phyloP scores from a whole-genome alignment of 2,888 invertebrate species.

The Charanyca ferruginea region DNA sequence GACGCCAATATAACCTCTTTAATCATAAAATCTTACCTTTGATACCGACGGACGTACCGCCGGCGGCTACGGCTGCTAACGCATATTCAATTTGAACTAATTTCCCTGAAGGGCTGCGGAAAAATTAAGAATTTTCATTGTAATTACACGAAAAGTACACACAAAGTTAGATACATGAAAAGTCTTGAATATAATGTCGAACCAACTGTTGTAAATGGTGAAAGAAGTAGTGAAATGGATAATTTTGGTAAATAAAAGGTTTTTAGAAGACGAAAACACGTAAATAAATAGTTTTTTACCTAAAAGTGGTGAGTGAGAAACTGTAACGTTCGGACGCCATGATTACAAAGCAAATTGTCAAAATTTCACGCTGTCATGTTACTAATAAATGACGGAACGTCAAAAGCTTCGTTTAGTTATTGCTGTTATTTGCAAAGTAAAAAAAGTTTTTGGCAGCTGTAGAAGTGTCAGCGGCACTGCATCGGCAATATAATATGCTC shows the following conservation, averaged over 20 bases:
- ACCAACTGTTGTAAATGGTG: background rate
- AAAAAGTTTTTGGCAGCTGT: no score
- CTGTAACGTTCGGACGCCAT: constrained; percentile 99
- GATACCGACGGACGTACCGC: constrained; percentile 99
- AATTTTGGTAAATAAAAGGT: background rate
- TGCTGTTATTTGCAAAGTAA: background rate
- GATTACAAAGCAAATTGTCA: constrained; percentile 92
- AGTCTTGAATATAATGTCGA: constrained; percentile 19
- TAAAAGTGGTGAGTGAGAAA: constrained; percentile 96
- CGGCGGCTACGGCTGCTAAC: constrained; percentile 99
- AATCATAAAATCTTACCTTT: constrained; percentile 92
- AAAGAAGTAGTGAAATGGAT: background rate
- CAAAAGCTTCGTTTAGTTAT: constrained; percentile 55
- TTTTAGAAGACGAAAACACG: constrained; percentile 44
- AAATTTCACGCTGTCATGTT: constrained; percentile 75
- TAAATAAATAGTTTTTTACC: constrained; percentile 84
- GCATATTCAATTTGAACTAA: constrained; percentile 99
- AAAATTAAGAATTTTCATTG: constrained; percentile 65
- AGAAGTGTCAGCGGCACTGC: no score
- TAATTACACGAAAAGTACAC: constrained; percentile 48
- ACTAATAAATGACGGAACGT: constrained; percentile 55
- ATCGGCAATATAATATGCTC: no score
- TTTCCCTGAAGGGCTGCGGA: constrained; percentile 98
- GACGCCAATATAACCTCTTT: constrained; percentile 70
- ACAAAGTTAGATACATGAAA: constrained; percentile 28